phyloP scores from a whole-genome alignment of 2,797 vertebrate genomes.

The Hippocampus kuda region DNA sequence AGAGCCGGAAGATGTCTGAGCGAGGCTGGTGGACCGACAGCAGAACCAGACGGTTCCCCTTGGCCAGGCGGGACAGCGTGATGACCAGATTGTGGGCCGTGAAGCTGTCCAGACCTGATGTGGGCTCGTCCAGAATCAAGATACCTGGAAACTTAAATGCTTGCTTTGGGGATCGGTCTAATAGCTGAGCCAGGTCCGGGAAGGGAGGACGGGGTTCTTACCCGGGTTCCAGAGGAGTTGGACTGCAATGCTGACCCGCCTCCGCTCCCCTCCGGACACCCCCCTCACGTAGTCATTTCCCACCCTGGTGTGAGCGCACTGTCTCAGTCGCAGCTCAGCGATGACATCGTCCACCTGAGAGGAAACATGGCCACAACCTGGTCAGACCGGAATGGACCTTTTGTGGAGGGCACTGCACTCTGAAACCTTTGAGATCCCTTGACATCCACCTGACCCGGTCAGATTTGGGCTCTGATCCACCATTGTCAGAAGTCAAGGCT shows the following conservation, averaged over 20 bases:
- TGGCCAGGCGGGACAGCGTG: conserved; percentile 84
- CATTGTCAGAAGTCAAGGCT: no score
- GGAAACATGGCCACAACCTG: neutral
- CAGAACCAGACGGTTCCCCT: conserved; percentile 86
- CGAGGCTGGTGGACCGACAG: conserved; percentile 92
- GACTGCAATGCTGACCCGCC: conserved; percentile 89
- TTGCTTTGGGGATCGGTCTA: neutral
- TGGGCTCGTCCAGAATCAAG: conserved; percentile 90
- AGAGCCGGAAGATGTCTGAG: conserved; percentile 92
- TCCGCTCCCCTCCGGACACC: conserved; percentile 85
- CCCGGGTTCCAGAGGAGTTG: conserved; percentile 97
- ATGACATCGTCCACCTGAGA: conserved; percentile 89
- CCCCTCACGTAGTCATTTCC: conserved; percentile 81
- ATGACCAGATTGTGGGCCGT: conserved; percentile 93
- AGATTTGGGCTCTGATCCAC: no score
- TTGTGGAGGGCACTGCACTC: neutral
- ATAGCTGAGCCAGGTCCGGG: neutral
- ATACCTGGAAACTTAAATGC: conserved; percentile 68
- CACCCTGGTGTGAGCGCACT: conserved; percentile 86
- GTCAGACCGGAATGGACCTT: neutral
- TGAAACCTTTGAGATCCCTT: neutral
- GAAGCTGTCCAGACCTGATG: conserved; percentile 93
- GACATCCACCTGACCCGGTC: no score
- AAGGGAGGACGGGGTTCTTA: conserved; percentile 50
- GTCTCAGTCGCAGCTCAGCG: conserved; percentile 84